Percentiles rank a stretch among this genome's conserved stretches.
These are phyloP conservation scores for Zeus faber DNA, from an alignment of 2,113 vertebrate species.

Conservation along the genomic window DNA sequence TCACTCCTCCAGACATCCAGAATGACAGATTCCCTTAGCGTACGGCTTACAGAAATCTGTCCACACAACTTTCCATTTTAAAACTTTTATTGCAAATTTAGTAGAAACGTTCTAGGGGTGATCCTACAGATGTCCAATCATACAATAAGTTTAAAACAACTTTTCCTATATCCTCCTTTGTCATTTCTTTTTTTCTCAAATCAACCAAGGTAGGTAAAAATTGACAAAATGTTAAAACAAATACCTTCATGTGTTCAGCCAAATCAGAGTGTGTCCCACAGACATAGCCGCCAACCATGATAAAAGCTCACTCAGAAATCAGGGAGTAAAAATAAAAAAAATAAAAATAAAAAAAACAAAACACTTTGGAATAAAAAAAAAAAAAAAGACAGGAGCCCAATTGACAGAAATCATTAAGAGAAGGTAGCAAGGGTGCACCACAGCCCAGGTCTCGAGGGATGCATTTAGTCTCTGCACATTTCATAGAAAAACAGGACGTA, in stretches of 20 bases:
- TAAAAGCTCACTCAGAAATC: background rate
- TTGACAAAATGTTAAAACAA: no score
- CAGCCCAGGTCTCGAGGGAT: background rate
- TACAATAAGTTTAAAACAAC: constrained; percentile 53
- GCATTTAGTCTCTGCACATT: background rate
- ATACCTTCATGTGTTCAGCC: background rate
- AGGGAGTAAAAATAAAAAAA: constrained; percentile 41
- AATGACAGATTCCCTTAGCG: no score
- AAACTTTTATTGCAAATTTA: constrained; percentile 58
- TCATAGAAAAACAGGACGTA: background rate
- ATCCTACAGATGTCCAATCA: constrained; percentile 20
- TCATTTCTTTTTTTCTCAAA: background rate
- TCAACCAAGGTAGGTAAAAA: no score
- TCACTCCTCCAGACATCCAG: no score
- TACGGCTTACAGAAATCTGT: no score
- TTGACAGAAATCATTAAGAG: background rate
- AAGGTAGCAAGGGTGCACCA: background rate
- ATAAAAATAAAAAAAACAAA: constrained; percentile 52
- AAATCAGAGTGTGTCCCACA: background rate
- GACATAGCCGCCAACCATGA: background rate
- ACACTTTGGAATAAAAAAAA: constrained; percentile 46
- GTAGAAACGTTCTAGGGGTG: constrained; percentile 22
- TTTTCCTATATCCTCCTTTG: constrained; percentile 9
- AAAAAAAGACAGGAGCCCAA: constrained; percentile 42
- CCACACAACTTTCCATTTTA: background rate